A percentile compares a stretch with the other conserved stretches of the same genome.
phyloP scores from a whole-genome alignment of 2,797 vertebrate species.

The Chaenodraco wilsoni region DNA sequence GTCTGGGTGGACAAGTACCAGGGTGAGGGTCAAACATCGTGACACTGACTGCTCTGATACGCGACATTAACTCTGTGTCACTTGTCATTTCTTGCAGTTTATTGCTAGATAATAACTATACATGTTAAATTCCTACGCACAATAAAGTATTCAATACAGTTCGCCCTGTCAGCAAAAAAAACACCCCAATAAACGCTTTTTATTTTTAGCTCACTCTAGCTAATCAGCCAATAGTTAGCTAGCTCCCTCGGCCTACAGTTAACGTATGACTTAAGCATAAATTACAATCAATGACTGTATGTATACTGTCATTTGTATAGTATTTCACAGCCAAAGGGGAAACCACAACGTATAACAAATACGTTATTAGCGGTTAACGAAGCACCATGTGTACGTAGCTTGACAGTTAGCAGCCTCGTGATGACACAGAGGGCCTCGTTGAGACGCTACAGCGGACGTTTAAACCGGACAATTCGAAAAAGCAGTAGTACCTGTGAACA shows the following conservation, averaged over 20 bases:
- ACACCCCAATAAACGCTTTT: background rate
- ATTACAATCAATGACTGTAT: background rate
- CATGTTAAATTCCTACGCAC: no score
- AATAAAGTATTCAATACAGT: background rate
- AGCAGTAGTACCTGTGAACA: conserved; percentile 91
- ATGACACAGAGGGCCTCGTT: conserved; percentile 60
- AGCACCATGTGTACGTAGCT: conserved; percentile 56
- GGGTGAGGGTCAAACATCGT: conserved; percentile 28
- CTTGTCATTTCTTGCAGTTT: background rate
- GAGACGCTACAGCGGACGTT: background rate
- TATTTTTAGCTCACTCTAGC: conserved; percentile 25
- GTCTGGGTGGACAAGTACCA: background rate
- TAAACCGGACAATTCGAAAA: background rate
- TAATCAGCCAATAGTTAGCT: conserved; percentile 42
- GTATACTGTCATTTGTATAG: background rate
- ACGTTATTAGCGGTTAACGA: conserved; percentile 15
- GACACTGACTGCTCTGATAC: conserved; percentile 29
- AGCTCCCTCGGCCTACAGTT: conserved; percentile 23
- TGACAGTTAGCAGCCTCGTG: conserved; percentile 74
- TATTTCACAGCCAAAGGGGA: background rate
- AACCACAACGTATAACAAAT: background rate
- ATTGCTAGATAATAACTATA: no score
- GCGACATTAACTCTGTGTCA: conserved; percentile 1
- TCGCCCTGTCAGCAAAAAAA: background rate
- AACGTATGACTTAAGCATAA: background rate